phyloP scores from a whole-genome alignment of 2,888 invertebrate species.

The Phytoseiulus persimilis region DNA sequence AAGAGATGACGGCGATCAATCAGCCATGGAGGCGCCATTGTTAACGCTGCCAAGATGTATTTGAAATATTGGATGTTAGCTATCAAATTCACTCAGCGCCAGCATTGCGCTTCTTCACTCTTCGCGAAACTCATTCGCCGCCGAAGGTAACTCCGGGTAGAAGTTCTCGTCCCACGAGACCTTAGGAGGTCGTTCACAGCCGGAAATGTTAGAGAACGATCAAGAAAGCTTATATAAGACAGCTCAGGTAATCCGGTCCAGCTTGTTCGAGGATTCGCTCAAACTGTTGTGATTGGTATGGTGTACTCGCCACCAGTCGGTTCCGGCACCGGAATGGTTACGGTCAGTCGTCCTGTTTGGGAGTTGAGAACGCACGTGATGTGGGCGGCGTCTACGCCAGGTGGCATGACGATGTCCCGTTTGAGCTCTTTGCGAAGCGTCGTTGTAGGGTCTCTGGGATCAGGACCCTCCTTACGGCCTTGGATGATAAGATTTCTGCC shows the following conservation, averaged over 20 bases:
- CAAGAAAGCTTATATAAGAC: too few species aligned
- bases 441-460: constrained; percentile 15
- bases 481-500: constrained; percentile 16
- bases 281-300: constrained; percentile 14
- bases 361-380: neutral
- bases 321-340: constrained; percentile 10
- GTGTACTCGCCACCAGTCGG: constrained; percentile 17
- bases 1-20: too few species aligned
- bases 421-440: constrained; percentile 27
- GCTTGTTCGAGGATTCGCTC: neutral
- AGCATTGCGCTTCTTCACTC: too few species aligned
- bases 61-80: too few species aligned
- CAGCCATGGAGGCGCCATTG: too few species aligned
- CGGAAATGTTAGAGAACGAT: too few species aligned
- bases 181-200: too few species aligned
- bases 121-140: too few species aligned
- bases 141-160: too few species aligned
- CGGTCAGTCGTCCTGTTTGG: neutral
- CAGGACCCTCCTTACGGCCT: constrained; percentile 21
- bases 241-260: neutral
- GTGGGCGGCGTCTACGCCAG: constrained; percentile 22
- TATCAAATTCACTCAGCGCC: too few species aligned
- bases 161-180: too few species aligned
- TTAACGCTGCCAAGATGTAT: too few species aligned
- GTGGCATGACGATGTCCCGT: constrained; percentile 22